phyloP scores from a whole-genome alignment of 2,888 invertebrate species.

The Pyrochroa serraticornis region DNA sequence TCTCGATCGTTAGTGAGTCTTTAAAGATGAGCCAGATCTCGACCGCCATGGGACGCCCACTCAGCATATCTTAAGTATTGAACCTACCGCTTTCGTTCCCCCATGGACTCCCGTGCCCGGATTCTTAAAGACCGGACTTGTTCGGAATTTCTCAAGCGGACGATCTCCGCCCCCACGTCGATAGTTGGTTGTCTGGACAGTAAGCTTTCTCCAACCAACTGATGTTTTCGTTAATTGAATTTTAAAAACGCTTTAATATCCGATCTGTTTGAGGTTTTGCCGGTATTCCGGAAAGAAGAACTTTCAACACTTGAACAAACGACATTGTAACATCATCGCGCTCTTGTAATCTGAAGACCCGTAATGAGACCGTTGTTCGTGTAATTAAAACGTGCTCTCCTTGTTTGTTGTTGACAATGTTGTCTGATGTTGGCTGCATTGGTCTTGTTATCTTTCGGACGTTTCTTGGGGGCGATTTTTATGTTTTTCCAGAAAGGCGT shows the following conservation, averaged over 20 bases:
- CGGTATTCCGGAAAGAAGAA: too few relatives aligned
- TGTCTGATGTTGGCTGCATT: slow-evolving; percentile 49
- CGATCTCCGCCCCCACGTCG: slow-evolving; percentile 22
- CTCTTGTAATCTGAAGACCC: slow-evolving; percentile 48
- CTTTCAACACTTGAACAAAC: slow-evolving; percentile 37
- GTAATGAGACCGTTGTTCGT: slow-evolving; percentile 51
- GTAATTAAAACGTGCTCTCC: slow-evolving; percentile 48
- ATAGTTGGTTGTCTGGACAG: slow-evolving; percentile 44
- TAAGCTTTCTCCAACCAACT: slow-evolving; percentile 36
- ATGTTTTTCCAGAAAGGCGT: background rate
- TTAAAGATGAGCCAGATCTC: slow-evolving; percentile 34
- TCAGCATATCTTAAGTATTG: slow-evolving; percentile 34
- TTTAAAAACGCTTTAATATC: background rate
- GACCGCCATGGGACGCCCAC: slow-evolving; percentile 24
- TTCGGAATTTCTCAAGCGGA: slow-evolving; percentile 20
- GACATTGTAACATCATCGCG: slow-evolving; percentile 47
- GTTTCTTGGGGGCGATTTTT: slow-evolving; percentile 16
- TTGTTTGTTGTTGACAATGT: slow-evolving; percentile 47
- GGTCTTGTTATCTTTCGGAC: slow-evolving; percentile 34
- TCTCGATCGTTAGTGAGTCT: slow-evolving; percentile 32
- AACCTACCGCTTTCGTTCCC: slow-evolving; percentile 8
- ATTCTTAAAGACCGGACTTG: slow-evolving; percentile 16
- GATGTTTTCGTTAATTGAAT: slow-evolving; percentile 5
- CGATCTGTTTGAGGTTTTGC: slow-evolving; percentile 10
- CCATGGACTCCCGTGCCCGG: slow-evolving; percentile 11